phyloP scores from a whole-genome alignment of 2,113 vertebrate genomes.

The Tylochromis polylepis region DNA sequence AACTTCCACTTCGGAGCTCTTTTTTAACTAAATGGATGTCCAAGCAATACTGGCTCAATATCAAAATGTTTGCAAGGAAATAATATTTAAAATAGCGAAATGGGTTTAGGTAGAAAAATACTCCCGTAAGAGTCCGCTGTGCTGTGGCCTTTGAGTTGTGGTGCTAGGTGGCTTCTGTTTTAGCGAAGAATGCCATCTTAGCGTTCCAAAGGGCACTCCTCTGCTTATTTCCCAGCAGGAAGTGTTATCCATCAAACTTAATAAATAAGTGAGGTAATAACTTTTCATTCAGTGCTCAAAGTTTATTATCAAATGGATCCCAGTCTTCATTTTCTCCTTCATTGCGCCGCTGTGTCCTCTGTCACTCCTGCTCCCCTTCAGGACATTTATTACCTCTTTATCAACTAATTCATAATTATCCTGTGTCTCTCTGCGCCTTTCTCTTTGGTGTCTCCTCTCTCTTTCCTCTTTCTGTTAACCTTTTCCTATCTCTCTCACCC shows the following conservation, averaged over 20 bases:
- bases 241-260: neutral
- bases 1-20: neutral
- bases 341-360: slow-evolving; percentile 17
- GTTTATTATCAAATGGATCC: slow-evolving; percentile 28
- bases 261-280: slow-evolving; percentile 22
- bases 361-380: slow-evolving; percentile 27
- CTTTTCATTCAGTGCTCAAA: neutral
- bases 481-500: slow-evolving; percentile 42
- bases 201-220: neutral
- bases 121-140: neutral
- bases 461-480: slow-evolving; percentile 50
- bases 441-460: neutral
- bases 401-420: slow-evolving; percentile 53
- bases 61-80: neutral
- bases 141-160: neutral
- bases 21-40: neutral
- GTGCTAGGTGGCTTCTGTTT: neutral
- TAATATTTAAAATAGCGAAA: neutral
- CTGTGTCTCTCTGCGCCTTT: slow-evolving; percentile 4
- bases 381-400: slow-evolving; percentile 51
- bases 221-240: neutral
- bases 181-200: neutral
- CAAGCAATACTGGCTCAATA: neutral
- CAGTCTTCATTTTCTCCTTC: slow-evolving; percentile 30
- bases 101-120: neutral